These are phyloP conservation scores for Timema cristinae DNA, from an alignment of 2,888 invertebrate genomes.

Conservation along the genomic window DNA sequence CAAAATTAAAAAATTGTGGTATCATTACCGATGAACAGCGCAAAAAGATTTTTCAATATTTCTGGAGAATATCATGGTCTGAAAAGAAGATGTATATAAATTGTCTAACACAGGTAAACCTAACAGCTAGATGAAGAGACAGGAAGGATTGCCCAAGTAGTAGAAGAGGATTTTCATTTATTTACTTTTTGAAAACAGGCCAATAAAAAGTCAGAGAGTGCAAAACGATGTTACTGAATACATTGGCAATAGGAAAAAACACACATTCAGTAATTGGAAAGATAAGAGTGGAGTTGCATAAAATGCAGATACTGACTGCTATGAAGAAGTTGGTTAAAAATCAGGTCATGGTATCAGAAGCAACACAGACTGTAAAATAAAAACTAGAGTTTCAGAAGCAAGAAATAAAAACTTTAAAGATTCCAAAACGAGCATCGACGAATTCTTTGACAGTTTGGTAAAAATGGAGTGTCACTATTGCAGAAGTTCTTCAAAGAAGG, in stretches of 20 bases:
- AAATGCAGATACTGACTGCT: too few relatives aligned
- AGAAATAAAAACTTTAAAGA: too few relatives aligned
- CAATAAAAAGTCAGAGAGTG: neutral
- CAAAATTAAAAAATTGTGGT: neutral
- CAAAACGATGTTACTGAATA: neutral
- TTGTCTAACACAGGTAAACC: neutral
- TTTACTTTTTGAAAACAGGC: neutral
- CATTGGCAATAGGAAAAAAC: neutral
- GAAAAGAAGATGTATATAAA: neutral
- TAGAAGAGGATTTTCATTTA: neutral
- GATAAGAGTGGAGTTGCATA: too few relatives aligned
- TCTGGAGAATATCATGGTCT: neutral
- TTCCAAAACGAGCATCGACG: neutral
- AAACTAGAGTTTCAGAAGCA: too few relatives aligned
- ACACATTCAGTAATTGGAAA: too few relatives aligned
- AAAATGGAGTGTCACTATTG: slow-evolving; percentile 9
- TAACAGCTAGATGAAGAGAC: neutral
- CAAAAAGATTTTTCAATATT: neutral
- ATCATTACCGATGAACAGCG: neutral
- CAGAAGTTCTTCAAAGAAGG: neutral
- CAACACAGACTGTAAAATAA: too few relatives aligned
- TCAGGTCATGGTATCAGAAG: too few relatives aligned
- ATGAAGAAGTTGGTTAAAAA: too few relatives aligned
- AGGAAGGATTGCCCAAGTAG: neutral
- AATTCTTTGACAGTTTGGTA: neutral